Percentiles rank a stretch among this genome's conserved stretches.
Evolutionary conservation across 2,888 invertebrate genomes (phyloP).

Genomic region (Calephelis perditalis): DNA sequence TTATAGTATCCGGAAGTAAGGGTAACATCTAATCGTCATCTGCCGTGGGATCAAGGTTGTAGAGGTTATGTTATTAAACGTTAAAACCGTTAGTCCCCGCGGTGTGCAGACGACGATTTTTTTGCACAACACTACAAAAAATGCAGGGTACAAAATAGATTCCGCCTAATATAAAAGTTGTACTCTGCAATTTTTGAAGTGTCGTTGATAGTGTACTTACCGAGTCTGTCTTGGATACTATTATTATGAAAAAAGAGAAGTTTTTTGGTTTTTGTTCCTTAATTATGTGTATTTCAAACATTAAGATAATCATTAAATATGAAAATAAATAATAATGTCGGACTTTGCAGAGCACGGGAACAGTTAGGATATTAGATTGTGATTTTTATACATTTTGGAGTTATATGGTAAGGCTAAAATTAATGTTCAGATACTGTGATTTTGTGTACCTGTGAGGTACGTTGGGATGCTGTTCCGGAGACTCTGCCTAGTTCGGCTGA

Average conservation of each 20-base stretch:
- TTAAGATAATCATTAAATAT: conserved; percentile 72
- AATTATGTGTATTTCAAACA: conserved; percentile 70
- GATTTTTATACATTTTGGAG: conserved; percentile 67
- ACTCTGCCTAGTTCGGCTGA: conserved; percentile 58
- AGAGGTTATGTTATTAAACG: conserved; percentile 14
- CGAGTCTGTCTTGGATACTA: conserved; percentile 60
- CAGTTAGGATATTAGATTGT: conserved; percentile 56
- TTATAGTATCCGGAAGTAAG: conserved; percentile 67
- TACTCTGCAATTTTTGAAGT: conserved; percentile 71
- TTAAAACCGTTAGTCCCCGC: conserved; percentile 19
- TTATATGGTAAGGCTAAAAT: conserved; percentile 49
- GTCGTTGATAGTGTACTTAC: conserved; percentile 65
- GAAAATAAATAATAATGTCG: conserved; percentile 63
- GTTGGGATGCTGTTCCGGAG: conserved; percentile 46
- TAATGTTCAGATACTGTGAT: conserved; percentile 68
- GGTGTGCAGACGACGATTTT: conserved; percentile 36
- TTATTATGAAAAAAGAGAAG: conserved; percentile 60
- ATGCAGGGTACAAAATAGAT: conserved; percentile 67
- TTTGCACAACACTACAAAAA: conserved; percentile 59
- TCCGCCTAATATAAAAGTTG: conserved; percentile 76
- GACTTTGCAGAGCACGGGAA: conserved; percentile 52
- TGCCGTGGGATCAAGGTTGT: conserved; percentile 26
- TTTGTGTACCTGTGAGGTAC: conserved; percentile 65
- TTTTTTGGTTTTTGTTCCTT: conserved; percentile 77
- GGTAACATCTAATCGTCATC: conserved; percentile 52